Evolutionary conservation across 2,797 vertebrate genomes (phyloP).

Genomic region (Ctenopoma kingsleyae): DNA sequence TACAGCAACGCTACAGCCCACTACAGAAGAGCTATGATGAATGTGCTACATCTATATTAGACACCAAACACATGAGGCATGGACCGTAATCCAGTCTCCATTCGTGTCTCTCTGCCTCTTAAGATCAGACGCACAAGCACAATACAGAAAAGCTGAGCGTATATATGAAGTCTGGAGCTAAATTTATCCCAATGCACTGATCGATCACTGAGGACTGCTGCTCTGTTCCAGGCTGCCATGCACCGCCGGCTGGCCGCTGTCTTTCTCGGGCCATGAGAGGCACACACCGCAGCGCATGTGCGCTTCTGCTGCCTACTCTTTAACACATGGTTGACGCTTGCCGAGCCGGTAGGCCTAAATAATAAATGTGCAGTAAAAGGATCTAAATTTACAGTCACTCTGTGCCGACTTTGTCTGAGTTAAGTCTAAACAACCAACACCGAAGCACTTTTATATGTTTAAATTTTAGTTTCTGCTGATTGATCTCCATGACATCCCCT

Average conservation of each 20-base stretch:
- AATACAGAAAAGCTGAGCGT: slow-evolving; percentile 1
- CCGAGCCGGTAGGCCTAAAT: slow-evolving; percentile 76
- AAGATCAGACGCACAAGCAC: slow-evolving; percentile 19
- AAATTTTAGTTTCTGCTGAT: slow-evolving; percentile 14
- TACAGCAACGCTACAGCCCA: neutral
- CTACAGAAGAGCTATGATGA: slow-evolving; percentile 5
- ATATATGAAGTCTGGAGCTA: slow-evolving; percentile 36
- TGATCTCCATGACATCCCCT: slow-evolving; percentile 35
- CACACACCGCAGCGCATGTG: slow-evolving; percentile 63
- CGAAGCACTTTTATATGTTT: slow-evolving; percentile 17
- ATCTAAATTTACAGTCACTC: slow-evolving; percentile 79
- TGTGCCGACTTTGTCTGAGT: slow-evolving; percentile 32
- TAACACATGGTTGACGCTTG: slow-evolving; percentile 78
- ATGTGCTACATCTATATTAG: slow-evolving; percentile 1
- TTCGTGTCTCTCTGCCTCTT: slow-evolving; percentile 21
- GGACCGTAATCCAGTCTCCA: slow-evolving; percentile 32
- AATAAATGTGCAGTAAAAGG: slow-evolving; percentile 79
- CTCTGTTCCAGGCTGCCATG: slow-evolving; percentile 56
- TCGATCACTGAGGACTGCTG: slow-evolving; percentile 64
- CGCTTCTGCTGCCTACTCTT: slow-evolving; percentile 54
- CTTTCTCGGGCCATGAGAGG: slow-evolving; percentile 43
- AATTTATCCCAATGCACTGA: slow-evolving; percentile 64
- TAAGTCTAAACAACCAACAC: slow-evolving; percentile 18
- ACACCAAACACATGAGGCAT: slow-evolving; percentile 29
- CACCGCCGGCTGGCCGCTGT: slow-evolving; percentile 53